A percentile compares a stretch with the other conserved stretches of the same genome.
Evolutionary conservation across 1,140 invertebrate species (phyloP).

Genomic region (Cotesia glomerata): DNA sequence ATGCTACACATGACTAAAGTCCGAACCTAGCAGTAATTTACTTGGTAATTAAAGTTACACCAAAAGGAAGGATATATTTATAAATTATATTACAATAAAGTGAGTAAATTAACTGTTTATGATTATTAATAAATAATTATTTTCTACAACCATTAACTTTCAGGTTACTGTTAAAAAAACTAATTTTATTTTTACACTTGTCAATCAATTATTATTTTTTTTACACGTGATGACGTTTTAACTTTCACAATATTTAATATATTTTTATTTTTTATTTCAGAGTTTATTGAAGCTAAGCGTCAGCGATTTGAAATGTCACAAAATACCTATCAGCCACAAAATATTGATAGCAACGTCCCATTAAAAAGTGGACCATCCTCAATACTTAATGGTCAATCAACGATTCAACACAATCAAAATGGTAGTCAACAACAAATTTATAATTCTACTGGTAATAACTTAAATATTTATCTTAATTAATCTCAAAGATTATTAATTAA

Average conservation of each 20-base stretch:
- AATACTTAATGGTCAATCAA: slow-evolving; percentile 50
- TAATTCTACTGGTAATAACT: slow-evolving; percentile 47
- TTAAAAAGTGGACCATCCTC: slow-evolving; percentile 45
- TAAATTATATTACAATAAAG: too few relatives aligned
- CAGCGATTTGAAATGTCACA: slow-evolving; percentile 43
- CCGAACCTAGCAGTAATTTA: too few relatives aligned
- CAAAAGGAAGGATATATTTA: too few relatives aligned
- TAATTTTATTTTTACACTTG: neutral
- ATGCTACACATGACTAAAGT: too few relatives aligned
- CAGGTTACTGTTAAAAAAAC: neutral
- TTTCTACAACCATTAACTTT: too few relatives aligned
- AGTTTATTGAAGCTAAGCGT: slow-evolving; percentile 24
- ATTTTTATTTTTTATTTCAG: neutral
- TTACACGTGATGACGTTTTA: neutral
- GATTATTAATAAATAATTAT: neutral
- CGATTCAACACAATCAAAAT: slow-evolving; percentile 49
- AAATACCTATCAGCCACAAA: slow-evolving; percentile 50
- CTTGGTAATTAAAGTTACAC: too few relatives aligned
- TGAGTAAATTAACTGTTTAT: too few relatives aligned
- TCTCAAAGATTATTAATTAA: neutral
- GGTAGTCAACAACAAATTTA: slow-evolving; percentile 51
- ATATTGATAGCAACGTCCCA: slow-evolving; percentile 40
- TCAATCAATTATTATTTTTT: neutral
- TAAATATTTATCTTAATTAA: neutral
- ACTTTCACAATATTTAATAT: neutral